Percentiles rank a stretch among this genome's conserved stretches.
These are phyloP conservation scores for Ciconia boyciana DNA, from an alignment of 2,113 vertebrate species.

Conservation along the genomic window DNA sequence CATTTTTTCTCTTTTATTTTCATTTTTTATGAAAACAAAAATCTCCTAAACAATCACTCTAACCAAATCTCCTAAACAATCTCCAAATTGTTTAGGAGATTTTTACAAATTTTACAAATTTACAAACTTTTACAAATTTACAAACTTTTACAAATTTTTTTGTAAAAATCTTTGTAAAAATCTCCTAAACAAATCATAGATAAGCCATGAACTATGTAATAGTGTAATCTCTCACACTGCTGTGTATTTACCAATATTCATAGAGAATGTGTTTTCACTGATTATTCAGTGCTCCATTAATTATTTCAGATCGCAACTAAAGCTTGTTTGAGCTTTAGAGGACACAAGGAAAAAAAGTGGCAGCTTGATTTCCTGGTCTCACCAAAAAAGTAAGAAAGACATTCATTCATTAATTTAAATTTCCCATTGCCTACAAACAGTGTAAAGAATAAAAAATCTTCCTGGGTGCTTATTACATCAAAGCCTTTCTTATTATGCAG, in stretches of 20 bases:
- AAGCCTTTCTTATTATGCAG: background rate
- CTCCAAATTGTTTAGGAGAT: too few relatives aligned
- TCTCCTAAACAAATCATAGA: background rate
- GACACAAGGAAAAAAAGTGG: background rate
- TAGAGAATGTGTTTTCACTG: background rate
- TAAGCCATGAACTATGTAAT: background rate
- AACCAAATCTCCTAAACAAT: too few relatives aligned
- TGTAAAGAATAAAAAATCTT: background rate
- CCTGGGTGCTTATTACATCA: background rate
- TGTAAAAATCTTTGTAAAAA: background rate
- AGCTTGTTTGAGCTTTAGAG: background rate
- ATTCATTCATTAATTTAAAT: background rate
- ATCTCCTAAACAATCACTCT: background rate
- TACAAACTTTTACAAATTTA: too few relatives aligned
- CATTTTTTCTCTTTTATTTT: background rate
- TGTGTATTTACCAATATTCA: background rate
- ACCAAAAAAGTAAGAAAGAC: background rate
- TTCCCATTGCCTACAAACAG: background rate
- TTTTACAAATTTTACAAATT: too few relatives aligned
- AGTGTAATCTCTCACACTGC: background rate
- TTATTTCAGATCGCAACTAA: background rate
- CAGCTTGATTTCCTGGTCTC: background rate
- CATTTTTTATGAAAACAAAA: background rate
- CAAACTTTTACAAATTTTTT: too few relatives aligned
- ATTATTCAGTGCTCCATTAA: background rate